Percentiles rank a stretch among this genome's conserved stretches.
Conservation (phyloP, 2,797 vertebrate species). For the Rhodeus uyekii region DNA sequence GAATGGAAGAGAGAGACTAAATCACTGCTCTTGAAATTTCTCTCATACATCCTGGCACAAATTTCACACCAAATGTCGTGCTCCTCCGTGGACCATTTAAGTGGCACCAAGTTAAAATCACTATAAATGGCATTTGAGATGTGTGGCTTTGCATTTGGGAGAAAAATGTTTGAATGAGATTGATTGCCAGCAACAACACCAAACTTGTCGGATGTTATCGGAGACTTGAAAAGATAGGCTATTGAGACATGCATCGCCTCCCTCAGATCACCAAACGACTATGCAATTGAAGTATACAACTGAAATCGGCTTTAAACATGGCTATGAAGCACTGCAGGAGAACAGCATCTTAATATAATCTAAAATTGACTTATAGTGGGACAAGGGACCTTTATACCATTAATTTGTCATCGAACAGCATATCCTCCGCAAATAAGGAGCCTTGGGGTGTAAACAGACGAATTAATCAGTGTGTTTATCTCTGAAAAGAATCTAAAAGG, state of each 20-base stretch:
- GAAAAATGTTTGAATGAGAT: not conserved
- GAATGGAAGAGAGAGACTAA: not conserved
- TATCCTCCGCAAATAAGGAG: slow-evolving; percentile 15
- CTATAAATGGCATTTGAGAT: not conserved
- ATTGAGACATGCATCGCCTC: not conserved
- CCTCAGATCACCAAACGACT: not conserved
- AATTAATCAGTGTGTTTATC: slow-evolving; percentile 24
- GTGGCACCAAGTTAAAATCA: not conserved
- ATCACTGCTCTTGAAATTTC: not conserved
- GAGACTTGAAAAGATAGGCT: not conserved
- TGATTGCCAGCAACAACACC: not conserved
- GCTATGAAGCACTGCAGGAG: not conserved
- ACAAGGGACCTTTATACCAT: not conserved
- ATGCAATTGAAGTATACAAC: not conserved
- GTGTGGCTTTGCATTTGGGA: not conserved
- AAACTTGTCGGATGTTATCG: not conserved
- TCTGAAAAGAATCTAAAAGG: slow-evolving; percentile 12
- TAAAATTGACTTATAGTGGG: not conserved
- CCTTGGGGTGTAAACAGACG: slow-evolving; percentile 17
- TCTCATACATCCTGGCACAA: not conserved
- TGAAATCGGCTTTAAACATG: not conserved
- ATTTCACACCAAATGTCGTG: not conserved
- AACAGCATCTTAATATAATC: not conserved
- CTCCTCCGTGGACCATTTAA: not conserved
- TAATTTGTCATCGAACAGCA: slow-evolving; percentile 27